A percentile compares a stretch with the other conserved stretches of the same genome.
Conservation (phyloP, 1,140 invertebrate genomes). For the Macrosteles quadrilineatus region DNA sequence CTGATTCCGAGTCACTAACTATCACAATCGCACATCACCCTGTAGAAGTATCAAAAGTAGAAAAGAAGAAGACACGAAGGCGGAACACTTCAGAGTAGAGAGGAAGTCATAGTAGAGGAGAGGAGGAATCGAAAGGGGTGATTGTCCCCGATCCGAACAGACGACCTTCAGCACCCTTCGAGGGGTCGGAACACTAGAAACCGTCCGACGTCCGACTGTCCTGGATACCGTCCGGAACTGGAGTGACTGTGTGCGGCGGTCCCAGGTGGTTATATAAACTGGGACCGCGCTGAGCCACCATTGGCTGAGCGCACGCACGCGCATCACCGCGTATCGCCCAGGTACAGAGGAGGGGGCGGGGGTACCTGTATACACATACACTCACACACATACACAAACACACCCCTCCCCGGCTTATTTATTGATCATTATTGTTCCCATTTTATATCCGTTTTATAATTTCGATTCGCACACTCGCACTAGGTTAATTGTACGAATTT, state of each 20-base stretch:
- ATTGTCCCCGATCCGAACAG: conserved; percentile 26
- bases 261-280: conserved; percentile 27
- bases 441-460: conserved; percentile 13
- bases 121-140: background rate
- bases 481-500: no score
- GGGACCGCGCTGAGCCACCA: background rate
- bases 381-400: background rate
- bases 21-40: background rate
- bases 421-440: conserved; percentile 20
- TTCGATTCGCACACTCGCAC: background rate
- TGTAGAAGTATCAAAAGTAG: conserved; percentile 23
- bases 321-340: background rate
- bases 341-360: conserved; percentile 8
- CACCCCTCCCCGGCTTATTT: background rate
- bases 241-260: conserved; percentile 14
- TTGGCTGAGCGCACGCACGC: conserved; percentile 6
- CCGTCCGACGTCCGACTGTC: no score
- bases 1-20: background rate
- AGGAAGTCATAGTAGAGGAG: background rate
- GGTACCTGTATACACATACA: conserved; percentile 11
- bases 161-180: conserved; percentile 27
- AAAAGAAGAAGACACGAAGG: conserved; percentile 7
- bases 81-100: background rate
- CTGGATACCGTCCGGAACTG: background rate
- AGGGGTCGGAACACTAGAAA: conserved; percentile 19